Conservation (phyloP, 2,888 invertebrate genomes). For the Anoplius nigerrimus region DNA sequence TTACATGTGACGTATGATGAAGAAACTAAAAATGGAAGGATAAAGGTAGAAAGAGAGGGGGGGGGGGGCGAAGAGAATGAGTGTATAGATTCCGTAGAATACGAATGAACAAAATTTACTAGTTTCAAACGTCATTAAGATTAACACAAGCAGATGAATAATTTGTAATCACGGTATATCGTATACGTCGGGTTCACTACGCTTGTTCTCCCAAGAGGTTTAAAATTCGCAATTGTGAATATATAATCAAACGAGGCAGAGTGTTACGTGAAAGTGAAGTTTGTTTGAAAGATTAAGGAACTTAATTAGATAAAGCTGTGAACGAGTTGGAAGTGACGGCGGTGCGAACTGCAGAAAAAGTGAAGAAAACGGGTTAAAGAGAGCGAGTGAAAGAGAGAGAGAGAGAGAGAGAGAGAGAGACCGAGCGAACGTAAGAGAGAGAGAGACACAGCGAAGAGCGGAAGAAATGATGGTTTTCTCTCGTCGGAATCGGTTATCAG, state of each 20-base stretch:
- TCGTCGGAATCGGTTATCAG: too few species aligned
- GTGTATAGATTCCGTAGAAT: not conserved
- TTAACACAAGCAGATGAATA: conserved; percentile 11
- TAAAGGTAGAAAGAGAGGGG: not conserved
- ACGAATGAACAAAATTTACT: too few species aligned
- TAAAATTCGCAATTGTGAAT: conserved; percentile 49
- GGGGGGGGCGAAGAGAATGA: not conserved
- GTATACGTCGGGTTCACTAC: not conserved
- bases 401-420: not conserved
- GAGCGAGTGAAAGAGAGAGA: not conserved
- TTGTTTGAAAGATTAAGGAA: conserved; percentile 33
- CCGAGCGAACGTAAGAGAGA: not conserved
- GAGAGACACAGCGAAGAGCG: not conserved
- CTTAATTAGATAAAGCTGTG: conserved; percentile 32
- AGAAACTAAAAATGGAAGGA: not conserved
- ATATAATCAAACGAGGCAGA: conserved; percentile 45
- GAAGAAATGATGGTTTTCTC: not conserved
- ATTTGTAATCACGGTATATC: conserved; percentile 21
- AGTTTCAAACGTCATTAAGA: conserved; percentile 3
- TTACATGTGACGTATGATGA: too few species aligned
- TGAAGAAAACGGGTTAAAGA: not conserved
- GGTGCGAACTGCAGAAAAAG: not conserved
- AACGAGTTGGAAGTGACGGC: conserved; percentile 20
- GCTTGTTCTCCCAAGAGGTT: conserved; percentile 18
- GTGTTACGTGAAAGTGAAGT: conserved; percentile 9